Conservation (phyloP, 2,113 vertebrate genomes). For the Varanus komodoensis region DNA sequence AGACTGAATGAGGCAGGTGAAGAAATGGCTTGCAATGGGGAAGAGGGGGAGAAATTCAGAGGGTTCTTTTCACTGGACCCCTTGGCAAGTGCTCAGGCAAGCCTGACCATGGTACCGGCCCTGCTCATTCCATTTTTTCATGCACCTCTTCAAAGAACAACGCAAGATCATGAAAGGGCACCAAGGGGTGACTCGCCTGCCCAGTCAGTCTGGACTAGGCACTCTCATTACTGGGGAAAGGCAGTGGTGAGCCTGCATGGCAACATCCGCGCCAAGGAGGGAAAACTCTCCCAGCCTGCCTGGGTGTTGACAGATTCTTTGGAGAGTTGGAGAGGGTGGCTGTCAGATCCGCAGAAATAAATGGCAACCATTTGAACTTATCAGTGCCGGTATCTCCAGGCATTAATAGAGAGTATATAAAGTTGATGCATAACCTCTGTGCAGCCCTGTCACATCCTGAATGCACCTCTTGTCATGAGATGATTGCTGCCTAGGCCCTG, state of each 20-base stretch:
- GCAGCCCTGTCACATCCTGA: constrained; percentile 35
- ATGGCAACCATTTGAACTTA: constrained; percentile 49
- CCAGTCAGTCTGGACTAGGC: neutral
- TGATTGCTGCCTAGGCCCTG: constrained; percentile 25
- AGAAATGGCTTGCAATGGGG: too few relatives aligned
- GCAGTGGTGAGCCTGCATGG: neutral
- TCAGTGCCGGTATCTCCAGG: constrained; percentile 22
- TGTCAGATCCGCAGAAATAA: constrained; percentile 39
- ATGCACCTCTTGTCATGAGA: constrained; percentile 19
- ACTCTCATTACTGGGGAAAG: neutral
- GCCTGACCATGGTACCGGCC: too few relatives aligned
- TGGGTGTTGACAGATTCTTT: neutral
- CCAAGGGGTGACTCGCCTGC: neutral
- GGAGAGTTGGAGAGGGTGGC: neutral
- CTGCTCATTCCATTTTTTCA: neutral
- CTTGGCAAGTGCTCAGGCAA: too few relatives aligned
- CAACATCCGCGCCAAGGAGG: neutral
- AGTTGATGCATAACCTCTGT: constrained; percentile 33
- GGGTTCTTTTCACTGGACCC: too few relatives aligned
- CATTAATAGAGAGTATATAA: constrained; percentile 10
- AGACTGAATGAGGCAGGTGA: too few relatives aligned
- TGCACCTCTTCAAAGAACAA: too few relatives aligned
- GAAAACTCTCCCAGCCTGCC: neutral
- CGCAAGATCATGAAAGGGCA: neutral
- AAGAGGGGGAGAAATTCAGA: too few relatives aligned